Percentiles rank a stretch among this genome's conserved stretches.
These are phyloP conservation scores for Sebastolobus altivelis DNA, from an alignment of 2,797 vertebrate genomes.

Conservation along the genomic window DNA sequence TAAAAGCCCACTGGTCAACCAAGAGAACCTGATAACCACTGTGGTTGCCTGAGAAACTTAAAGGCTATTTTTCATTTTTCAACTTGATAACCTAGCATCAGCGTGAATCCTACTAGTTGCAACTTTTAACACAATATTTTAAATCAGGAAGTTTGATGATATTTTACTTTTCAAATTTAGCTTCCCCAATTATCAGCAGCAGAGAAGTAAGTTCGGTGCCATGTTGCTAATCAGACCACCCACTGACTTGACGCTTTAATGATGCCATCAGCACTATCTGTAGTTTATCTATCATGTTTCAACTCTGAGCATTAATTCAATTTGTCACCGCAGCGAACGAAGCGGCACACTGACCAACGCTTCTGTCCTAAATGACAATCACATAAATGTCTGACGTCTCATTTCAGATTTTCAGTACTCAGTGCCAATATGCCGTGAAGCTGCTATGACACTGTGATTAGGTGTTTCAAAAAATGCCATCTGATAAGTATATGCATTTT, in stretches of 20 bases:
- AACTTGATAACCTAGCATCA: background rate
- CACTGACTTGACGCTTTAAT: background rate
- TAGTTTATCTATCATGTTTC: background rate
- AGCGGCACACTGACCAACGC: background rate
- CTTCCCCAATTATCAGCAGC: background rate
- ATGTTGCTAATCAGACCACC: constrained; percentile 16
- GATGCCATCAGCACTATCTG: background rate
- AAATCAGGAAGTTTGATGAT: background rate
- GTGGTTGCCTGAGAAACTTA: constrained; percentile 18
- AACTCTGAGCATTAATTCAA: background rate
- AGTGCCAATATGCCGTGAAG: constrained; percentile 58
- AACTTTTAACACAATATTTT: background rate
- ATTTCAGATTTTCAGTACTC: background rate
- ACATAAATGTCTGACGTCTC: background rate
- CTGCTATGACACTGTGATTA: constrained; percentile 66
- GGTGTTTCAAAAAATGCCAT: constrained; percentile 52
- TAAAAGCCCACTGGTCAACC: constrained; percentile 20
- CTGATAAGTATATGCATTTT: constrained; percentile 53
- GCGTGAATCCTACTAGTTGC: background rate
- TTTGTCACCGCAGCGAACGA: background rate
- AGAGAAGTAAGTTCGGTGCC: background rate
- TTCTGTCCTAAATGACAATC: background rate
- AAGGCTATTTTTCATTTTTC: background rate
- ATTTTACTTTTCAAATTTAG: background rate
- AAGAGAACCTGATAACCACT: constrained; percentile 3